A percentile compares a stretch with the other conserved stretches of the same genome.
Evolutionary conservation across 2,888 invertebrate species (phyloP).

Genomic region (Apamea anceps): DNA sequence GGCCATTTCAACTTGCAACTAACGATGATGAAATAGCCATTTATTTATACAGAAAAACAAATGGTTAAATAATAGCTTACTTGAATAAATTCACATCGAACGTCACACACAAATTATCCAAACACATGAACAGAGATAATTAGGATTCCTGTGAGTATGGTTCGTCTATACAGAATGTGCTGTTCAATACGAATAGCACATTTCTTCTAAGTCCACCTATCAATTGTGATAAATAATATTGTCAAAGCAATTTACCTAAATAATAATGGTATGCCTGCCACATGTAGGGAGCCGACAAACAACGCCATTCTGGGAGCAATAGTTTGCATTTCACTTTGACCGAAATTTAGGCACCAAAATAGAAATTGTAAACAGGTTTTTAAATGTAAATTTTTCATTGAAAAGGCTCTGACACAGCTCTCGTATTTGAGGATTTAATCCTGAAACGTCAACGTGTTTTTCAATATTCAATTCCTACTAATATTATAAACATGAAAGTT

Average conservation of each 20-base stretch:
- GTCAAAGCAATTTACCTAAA: not conserved
- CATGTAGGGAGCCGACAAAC: not conserved
- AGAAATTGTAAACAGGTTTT: not conserved
- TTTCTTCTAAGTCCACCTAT: not conserved
- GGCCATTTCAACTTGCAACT: not conserved
- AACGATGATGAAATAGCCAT: not conserved
- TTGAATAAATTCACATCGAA: not conserved
- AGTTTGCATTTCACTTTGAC: not conserved
- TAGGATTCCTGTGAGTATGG: not conserved
- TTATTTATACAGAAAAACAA: not conserved
- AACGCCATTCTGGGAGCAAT: not conserved
- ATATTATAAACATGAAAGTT: too few relatives aligned
- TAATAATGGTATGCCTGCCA: not conserved
- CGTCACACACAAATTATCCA: not conserved
- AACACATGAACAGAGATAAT: slow-evolving; percentile 2
- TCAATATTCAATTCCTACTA: too few relatives aligned
- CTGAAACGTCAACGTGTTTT: not conserved
- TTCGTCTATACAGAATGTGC: not conserved
- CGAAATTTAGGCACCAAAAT: not conserved
- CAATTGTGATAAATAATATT: not conserved
- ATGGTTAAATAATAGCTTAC: not conserved
- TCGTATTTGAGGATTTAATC: not conserved
- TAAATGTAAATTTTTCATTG: fast-evolving
- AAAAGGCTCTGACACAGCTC: not conserved
- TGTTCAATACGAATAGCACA: slow-evolving; percentile 8